Conservation (phyloP, 2,797 vertebrate species). For the Chaunax sp. region DNA sequence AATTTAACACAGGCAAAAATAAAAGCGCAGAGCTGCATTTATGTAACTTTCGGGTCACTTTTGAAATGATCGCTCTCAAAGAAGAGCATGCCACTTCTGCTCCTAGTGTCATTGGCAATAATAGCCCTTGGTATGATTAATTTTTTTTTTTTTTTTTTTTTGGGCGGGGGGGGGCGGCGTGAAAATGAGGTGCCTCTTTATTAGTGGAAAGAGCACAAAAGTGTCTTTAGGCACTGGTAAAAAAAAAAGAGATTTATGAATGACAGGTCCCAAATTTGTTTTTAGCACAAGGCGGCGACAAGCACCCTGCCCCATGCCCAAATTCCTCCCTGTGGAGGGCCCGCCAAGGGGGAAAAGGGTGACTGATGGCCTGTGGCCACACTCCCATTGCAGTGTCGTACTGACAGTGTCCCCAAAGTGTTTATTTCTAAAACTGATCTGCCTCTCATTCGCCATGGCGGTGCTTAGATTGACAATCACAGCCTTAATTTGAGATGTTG, state of each 20-base stretch:
- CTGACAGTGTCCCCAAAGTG: conserved; percentile 71
- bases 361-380: conserved; percentile 78
- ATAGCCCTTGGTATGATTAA: conserved; percentile 30
- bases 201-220: conserved; percentile 58
- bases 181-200: conserved; percentile 37
- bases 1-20: conserved; percentile 82
- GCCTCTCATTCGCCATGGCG: conserved; percentile 77
- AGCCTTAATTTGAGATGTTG: conserved; percentile 79
- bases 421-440: conserved; percentile 80
- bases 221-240: conserved; percentile 71
- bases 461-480: conserved; percentile 77
- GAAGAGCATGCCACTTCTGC: conserved; percentile 27
- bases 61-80: conserved; percentile 38
- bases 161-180: too few relatives aligned
- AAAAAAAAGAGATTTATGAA: conserved; percentile 84
- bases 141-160: too few relatives aligned
- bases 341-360: conserved; percentile 72
- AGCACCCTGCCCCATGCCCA: conserved; percentile 73
- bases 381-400: conserved; percentile 68
- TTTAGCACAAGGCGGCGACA: conserved; percentile 79
- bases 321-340: conserved; percentile 73
- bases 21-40: conserved; percentile 77
- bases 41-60: conserved; percentile 70
- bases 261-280: conserved; percentile 79
- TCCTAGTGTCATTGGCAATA: conserved; percentile 6